Percentiles rank a stretch among this genome's conserved stretches.
These are phyloP conservation scores for Gari tellinella DNA, from an alignment of 2,888 invertebrate genomes.

Conservation along the genomic window DNA sequence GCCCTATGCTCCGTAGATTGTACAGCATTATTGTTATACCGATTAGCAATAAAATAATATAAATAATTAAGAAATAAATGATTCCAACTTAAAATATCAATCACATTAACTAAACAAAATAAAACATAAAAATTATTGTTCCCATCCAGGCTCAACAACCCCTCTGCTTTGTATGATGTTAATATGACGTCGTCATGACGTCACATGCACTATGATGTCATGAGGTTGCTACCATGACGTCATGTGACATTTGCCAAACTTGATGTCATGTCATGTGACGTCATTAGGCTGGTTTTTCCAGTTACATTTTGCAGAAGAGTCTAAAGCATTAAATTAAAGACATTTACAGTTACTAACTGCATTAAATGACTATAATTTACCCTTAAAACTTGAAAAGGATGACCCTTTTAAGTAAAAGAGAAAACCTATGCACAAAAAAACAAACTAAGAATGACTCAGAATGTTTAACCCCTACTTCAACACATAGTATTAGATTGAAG, in stretches of 20 bases:
- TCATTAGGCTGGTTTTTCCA: no score
- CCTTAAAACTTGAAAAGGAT: no score
- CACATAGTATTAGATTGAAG: no score
- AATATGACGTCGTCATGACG: conserved; percentile 45
- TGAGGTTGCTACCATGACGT: conserved; percentile 17
- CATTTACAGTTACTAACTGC: no score
- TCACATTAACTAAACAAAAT: conserved; percentile 1
- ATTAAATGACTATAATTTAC: no score
- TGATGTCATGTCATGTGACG: background rate
- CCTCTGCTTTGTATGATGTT: conserved; percentile 11
- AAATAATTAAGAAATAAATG: background rate
- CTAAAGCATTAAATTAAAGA: no score
- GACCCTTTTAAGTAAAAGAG: no score
- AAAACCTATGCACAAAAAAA: no score
- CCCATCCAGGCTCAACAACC: conserved; percentile 54
- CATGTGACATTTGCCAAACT: conserved; percentile 13
- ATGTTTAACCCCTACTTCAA: no score
- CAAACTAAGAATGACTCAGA: no score
- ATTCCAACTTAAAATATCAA: background rate
- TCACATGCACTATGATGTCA: conserved; percentile 39
- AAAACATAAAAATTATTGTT: conserved; percentile 22
- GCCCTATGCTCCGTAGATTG: conserved; percentile 2
- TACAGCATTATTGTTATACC: conserved; percentile 13
- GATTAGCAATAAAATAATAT: background rate
- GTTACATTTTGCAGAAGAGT: no score